These are phyloP conservation scores for Platypus cylindrus DNA, from an alignment of 2,888 invertebrate species.

Conservation along the genomic window DNA sequence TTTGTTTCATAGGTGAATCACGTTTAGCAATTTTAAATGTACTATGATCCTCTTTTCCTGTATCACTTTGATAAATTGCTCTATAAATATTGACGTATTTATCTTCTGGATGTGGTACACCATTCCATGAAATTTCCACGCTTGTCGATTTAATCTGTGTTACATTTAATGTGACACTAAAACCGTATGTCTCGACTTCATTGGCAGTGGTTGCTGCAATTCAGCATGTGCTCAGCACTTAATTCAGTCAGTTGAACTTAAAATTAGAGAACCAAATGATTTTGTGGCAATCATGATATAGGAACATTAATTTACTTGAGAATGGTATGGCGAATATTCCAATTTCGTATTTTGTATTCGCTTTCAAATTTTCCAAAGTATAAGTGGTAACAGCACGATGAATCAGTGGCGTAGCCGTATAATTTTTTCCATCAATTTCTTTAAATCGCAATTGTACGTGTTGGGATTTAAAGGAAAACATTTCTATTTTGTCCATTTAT, in stretches of 20 bases:
- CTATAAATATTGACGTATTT: conserved; percentile 85
- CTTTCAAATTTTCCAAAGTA: conserved; percentile 62
- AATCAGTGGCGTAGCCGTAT: conserved; percentile 71
- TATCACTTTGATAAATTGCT: conserved; percentile 67
- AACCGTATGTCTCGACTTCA: conserved; percentile 67
- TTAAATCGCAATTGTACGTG: conserved; percentile 76
- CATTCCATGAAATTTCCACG: conserved; percentile 69
- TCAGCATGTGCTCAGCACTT: conserved; percentile 54
- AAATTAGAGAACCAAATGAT: too few species aligned
- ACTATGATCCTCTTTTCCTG: conserved; percentile 58
- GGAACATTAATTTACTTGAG: conserved; percentile 47
- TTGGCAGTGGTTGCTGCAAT: conserved; percentile 61
- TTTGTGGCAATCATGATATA: too few species aligned
- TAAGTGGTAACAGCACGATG: conserved; percentile 71
- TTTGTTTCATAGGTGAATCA: conserved; percentile 53
- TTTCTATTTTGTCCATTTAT: too few species aligned
- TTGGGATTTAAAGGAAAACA: too few species aligned
- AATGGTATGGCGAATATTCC: conserved; percentile 76
- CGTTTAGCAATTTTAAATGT: conserved; percentile 64
- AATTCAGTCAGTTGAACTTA: conserved; percentile 59
- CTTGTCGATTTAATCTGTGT: conserved; percentile 63
- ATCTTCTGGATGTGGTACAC: conserved; percentile 79
- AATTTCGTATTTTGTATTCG: conserved; percentile 69
- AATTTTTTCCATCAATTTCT: conserved; percentile 68
- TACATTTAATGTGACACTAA: conserved; percentile 65